Percentiles rank a stretch among this genome's conserved stretches.
Conservation (phyloP, 2,888 invertebrate species). For the Pomacea canaliculata region DNA sequence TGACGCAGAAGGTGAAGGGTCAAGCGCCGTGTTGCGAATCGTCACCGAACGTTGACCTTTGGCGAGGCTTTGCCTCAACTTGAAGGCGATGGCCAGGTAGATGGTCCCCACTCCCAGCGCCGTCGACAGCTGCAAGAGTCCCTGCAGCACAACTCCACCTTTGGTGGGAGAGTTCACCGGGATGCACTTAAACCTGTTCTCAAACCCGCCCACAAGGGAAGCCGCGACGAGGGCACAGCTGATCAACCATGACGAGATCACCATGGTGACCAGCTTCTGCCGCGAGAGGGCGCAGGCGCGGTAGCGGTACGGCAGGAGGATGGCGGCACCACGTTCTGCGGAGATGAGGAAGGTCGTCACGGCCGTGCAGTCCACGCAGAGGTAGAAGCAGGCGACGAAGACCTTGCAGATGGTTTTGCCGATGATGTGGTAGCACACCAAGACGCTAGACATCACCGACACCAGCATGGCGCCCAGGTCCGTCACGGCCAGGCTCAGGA, state of each 20-base stretch:
- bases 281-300: not conserved
- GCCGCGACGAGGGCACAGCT: not conserved
- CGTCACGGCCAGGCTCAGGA: not conserved
- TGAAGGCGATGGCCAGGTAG: not conserved
- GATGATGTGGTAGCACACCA: not conserved
- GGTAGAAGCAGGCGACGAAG: not conserved
- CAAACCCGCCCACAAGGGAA: not conserved
- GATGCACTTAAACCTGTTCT: not conserved
- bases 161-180: not conserved
- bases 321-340: not conserved
- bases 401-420: not conserved
- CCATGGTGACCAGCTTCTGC: not conserved
- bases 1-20: too few relatives aligned
- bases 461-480: slow-evolving; percentile 2
- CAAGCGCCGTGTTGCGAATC: too few relatives aligned
- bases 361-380: not conserved
- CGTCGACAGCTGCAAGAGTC: not conserved
- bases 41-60: not conserved
- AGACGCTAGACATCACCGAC: not conserved
- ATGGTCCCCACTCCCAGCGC: not conserved
- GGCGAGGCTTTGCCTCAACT: not conserved
- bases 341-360: not conserved
- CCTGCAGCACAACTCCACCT: not conserved
- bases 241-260: not conserved
- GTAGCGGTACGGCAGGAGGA: not conserved